Evolutionary conservation across 37 sponge, comb jelly and placozoan species (phyloP).

Genomic region (Agelas oroides): DNA sequence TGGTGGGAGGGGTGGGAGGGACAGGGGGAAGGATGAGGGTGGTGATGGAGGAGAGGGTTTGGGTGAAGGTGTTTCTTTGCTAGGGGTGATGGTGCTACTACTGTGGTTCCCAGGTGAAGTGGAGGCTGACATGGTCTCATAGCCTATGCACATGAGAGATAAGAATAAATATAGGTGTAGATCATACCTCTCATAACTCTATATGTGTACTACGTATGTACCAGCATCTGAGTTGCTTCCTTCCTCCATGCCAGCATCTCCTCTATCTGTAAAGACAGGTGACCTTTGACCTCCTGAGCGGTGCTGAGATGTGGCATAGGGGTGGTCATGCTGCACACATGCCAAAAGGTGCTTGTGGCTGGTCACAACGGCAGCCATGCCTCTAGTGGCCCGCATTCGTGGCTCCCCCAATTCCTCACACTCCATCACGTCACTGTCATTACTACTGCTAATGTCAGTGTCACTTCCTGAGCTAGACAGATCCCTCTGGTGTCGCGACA

Average conservation of each 20-base stretch:
- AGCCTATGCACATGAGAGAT: slow-evolving; percentile 30
- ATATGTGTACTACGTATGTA: background rate
- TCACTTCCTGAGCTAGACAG: no score
- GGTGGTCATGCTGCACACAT: slow-evolving; percentile 60
- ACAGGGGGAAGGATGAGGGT: slow-evolving; percentile 9
- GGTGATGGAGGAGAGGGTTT: background rate
- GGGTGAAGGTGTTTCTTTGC: background rate
- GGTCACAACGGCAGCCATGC: no score
- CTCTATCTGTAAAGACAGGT: background rate
- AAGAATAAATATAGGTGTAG: background rate
- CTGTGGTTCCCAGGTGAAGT: slow-evolving; percentile 42
- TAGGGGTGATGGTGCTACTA: background rate
- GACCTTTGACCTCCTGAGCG: background rate
- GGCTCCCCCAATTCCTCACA: no score
- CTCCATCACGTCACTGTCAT: no score
- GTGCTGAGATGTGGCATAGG: slow-evolving; percentile 6
- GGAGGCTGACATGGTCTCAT: slow-evolving; percentile 67
- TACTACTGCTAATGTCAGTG: no score
- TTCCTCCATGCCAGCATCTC: slow-evolving; percentile 35
- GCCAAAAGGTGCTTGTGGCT: background rate
- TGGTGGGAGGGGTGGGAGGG: background rate
- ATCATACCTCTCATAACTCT: no score
- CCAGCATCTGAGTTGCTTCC: slow-evolving; percentile 44
- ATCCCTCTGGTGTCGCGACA: no score
- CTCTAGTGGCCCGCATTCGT: no score